Evolutionary conservation across 2,888 invertebrate genomes (phyloP), one percentile per base, ranked within the genome.

Genomic region (Notocelia uddmanniana): DNA sequence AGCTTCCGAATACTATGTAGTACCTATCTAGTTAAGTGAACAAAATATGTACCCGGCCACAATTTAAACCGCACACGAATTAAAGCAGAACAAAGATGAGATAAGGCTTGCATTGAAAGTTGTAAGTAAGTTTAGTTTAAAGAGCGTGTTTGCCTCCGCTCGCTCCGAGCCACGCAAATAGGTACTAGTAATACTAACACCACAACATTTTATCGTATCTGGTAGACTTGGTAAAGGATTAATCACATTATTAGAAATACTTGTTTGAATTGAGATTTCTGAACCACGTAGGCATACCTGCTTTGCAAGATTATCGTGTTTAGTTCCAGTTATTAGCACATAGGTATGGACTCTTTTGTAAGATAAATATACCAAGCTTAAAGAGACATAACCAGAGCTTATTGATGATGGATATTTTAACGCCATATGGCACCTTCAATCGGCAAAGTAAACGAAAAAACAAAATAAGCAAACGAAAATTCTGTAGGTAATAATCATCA

Each of bases 121-220:
- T 1, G 10, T 3, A 26, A 5, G 23, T 52, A 23, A 59, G 34
- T 41, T 60, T 48, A 41, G 52, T 59, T 57, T 41, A 67, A 60
- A 64, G 64, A 48, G 31, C 48, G 26, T 37, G 34, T 34, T 26
- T 70, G 57, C 64, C 64, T 70, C 34, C 63, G n/a, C n/a, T n/a
- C n/a, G n/a, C 9, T 23, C 21, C 13, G 34, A 37, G 6, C 19
- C 23, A 18, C 11, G 57, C 57, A 69, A 57, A 69, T 69, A 69
- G n/a, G 9, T 13, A 11, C 37, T 3, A 10, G 11, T n/a, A n/a
- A n/a, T n/a, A n/a, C 11, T 2, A 2, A 10, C 55, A 50, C 63
- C 37, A 45, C 63, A 63, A 37, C 57, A 55, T 50, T 69, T 68
- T 52, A 63, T 63, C 63, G 52, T 63, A 63, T 63, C 50, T 63